phyloP scores from a whole-genome alignment of 2,888 invertebrate species.

The Slavum lentiscoides region DNA sequence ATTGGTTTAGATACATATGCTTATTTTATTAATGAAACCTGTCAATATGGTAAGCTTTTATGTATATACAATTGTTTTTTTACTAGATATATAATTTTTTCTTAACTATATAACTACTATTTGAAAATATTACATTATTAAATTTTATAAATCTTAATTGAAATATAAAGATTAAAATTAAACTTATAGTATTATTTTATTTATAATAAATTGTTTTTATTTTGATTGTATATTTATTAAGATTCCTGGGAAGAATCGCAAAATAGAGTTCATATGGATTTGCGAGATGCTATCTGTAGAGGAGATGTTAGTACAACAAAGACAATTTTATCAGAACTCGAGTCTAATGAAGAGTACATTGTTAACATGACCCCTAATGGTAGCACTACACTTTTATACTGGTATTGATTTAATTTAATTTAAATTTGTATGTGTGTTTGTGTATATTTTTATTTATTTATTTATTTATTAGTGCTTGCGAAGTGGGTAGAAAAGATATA shows the following conservation, averaged over 20 bases:
- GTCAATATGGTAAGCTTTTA: slow-evolving; percentile 42
- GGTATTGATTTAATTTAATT: slow-evolving; percentile 63
- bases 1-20: slow-evolving; percentile 19
- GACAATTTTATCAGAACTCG: slow-evolving; percentile 69
- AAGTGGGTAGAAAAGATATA: slow-evolving; percentile 78
- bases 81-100: background rate
- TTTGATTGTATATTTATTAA: slow-evolving; percentile 57
- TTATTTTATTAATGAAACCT: slow-evolving; percentile 37
- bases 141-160: background rate
- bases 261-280: slow-evolving; percentile 72
- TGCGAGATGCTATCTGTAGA: slow-evolving; percentile 72
- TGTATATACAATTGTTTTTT: background rate
- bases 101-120: background rate
- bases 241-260: slow-evolving; percentile 76
- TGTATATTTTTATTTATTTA: slow-evolving; percentile 20
- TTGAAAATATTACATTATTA: no score
- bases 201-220: background rate
- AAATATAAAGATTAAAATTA: background rate
- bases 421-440: background rate
- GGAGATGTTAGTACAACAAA: slow-evolving; percentile 72
- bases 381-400: slow-evolving; percentile 82
- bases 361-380: slow-evolving; percentile 87
- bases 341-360: slow-evolving; percentile 71
- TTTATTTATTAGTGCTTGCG: slow-evolving; percentile 72
- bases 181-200: background rate